Percentiles rank a stretch among this genome's conserved stretches.
Evolutionary conservation across 2,888 invertebrate species (phyloP).

Genomic region (Campoplex nolae): DNA sequence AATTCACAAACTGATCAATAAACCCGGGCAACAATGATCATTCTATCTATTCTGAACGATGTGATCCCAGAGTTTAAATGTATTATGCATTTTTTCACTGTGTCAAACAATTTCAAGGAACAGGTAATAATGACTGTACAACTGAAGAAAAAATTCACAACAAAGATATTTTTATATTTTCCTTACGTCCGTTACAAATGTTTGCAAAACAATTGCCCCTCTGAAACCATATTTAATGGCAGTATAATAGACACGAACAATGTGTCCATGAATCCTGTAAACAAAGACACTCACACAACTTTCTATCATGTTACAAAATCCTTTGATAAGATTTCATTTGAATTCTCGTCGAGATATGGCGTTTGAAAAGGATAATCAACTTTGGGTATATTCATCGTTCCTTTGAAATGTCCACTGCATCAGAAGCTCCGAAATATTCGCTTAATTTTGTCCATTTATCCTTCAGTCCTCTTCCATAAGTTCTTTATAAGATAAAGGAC

Average conservation of each 20-base stretch:
- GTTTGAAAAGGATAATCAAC: not conserved
- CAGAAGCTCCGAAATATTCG: not conserved
- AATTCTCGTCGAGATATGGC: not conserved
- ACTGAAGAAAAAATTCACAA: not conserved
- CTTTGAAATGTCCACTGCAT: not conserved
- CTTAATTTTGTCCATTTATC: not conserved
- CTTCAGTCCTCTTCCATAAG: too few species aligned
- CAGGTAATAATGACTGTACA: not conserved
- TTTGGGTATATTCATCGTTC: not conserved
- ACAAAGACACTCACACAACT: not conserved
- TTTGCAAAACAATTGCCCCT: not conserved
- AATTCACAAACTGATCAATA: not conserved
- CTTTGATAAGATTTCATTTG: not conserved
- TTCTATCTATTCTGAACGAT: not conserved
- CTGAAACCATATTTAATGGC: not conserved
- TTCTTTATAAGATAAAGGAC: not conserved
- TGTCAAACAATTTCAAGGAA: not conserved
- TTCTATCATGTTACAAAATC: not conserved
- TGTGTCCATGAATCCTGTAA: not conserved
- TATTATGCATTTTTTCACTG: not conserved
- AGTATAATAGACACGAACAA: not conserved
- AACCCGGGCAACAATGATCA: not conserved
- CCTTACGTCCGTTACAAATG: not conserved
- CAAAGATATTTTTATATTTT: constrained; percentile 3
- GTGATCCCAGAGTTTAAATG: not conserved